A percentile compares a stretch with the other conserved stretches of the same genome.
Evolutionary conservation across 2,888 invertebrate genomes (phyloP).

Genomic region (Macrostomum cliftonense): DNA sequence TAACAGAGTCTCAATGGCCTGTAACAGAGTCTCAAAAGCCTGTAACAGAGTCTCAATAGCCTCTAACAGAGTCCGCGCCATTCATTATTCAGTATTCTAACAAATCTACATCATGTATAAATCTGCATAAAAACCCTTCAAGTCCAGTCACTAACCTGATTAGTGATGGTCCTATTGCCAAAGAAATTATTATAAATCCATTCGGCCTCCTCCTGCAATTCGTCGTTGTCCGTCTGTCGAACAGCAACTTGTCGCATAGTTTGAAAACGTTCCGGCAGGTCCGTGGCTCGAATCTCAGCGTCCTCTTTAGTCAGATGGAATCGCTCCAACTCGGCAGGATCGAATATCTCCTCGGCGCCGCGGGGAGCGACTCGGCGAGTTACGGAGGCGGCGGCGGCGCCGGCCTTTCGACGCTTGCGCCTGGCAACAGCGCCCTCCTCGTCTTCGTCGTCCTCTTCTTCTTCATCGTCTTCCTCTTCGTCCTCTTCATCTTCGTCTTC

Average conservation of each 20-base stretch:
- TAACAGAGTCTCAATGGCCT: too few species aligned
- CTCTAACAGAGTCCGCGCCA: too few species aligned
- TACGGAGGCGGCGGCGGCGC: conserved; percentile 17
- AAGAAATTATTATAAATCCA: conserved; percentile 94
- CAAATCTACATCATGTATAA: too few species aligned
- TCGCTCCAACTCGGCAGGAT: conserved; percentile 84
- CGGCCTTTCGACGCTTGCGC: background rate
- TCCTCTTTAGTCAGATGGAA: conserved; percentile 86
- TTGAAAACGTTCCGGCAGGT: conserved; percentile 43
- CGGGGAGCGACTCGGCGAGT: conserved; percentile 19
- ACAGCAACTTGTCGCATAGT: conserved; percentile 1
- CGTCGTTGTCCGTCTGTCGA: conserved; percentile 2
- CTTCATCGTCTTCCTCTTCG: conserved; percentile 18
- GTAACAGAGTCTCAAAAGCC: too few species aligned
- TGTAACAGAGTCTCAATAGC: too few species aligned
- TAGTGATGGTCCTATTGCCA: conserved; percentile 59
- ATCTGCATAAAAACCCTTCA: too few species aligned
- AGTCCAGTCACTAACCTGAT: conserved; percentile 47
- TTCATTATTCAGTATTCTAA: too few species aligned
- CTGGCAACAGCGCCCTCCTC: conserved; percentile 21
- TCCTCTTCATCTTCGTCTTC: conserved; percentile 21
- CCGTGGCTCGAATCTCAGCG: conserved; percentile 50
- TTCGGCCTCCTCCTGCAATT: conserved; percentile 57
- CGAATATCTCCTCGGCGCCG: conserved; percentile 58
- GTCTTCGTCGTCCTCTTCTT: conserved; percentile 26